These are phyloP conservation scores for Montipora cactus DNA, from an alignment of 64 coral and sea anemone species.

Conservation along the genomic window DNA sequence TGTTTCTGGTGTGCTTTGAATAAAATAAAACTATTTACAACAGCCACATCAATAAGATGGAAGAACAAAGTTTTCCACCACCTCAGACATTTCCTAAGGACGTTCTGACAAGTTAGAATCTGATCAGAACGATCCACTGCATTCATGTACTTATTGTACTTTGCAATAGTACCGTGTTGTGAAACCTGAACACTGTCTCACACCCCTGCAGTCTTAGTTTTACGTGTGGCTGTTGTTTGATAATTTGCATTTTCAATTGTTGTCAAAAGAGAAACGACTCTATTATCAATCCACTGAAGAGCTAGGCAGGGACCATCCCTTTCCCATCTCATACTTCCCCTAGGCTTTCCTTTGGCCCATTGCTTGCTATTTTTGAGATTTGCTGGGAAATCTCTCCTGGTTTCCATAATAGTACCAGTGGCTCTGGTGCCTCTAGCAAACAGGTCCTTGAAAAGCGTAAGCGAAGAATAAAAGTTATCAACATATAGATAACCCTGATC, in stretches of 20 bases:
- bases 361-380: no score
- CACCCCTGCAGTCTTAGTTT: not conserved
- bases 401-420: no score
- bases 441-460: no score
- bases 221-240: not conserved
- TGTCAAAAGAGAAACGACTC: not conserved
- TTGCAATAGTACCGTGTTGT: not conserved
- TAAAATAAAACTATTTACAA: not conserved
- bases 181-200: not conserved
- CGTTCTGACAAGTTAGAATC: not conserved
- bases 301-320: no score
- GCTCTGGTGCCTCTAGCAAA: no score
- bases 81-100: not conserved
- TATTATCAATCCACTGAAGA: no score
- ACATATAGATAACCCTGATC: no score
- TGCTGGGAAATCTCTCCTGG: no score
- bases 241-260: conserved; percentile 60
- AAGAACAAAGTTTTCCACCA: conserved; percentile 10
- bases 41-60: not conserved
- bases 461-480: no score
- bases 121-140: conserved; percentile 53
- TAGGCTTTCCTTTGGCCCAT: no score
- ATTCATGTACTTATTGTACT: conserved; percentile 36
- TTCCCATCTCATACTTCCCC: no score
- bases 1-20: not conserved